Conservation (phyloP, 1,140 invertebrate genomes). For the Aethina tumida region DNA sequence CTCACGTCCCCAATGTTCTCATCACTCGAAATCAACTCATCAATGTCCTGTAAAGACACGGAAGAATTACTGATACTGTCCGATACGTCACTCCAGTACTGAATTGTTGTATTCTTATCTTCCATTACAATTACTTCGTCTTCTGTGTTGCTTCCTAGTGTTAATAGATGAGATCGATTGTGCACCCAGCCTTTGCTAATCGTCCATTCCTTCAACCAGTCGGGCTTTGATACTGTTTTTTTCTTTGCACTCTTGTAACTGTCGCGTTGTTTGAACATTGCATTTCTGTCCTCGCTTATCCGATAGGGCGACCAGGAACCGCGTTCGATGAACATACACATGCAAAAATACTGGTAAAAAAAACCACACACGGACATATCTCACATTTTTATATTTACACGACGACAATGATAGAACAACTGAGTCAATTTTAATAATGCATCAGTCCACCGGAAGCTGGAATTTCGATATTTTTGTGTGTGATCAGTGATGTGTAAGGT, state of each 20-base stretch:
- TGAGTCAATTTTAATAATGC: too few species aligned
- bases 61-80: conserved; percentile 14
- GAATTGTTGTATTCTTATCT: background rate
- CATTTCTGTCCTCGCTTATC: too few species aligned
- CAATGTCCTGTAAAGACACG: conserved; percentile 23
- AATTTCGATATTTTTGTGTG: too few species aligned
- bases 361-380: too few species aligned
- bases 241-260: conserved; percentile 1
- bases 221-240: conserved; percentile 23
- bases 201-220: conserved; percentile 36
- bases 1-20: too few species aligned
- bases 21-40: conserved; percentile 28
- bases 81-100: conserved; percentile 2
- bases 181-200: conserved; percentile 36
- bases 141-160: conserved; percentile 13
- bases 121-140: background rate
- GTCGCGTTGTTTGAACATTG: background rate
- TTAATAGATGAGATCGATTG: conserved; percentile 29
- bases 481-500: too few species aligned
- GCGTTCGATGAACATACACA: too few species aligned
- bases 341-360: too few species aligned
- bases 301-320: conserved; percentile 9
- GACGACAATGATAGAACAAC: too few species aligned
- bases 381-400: too few species aligned
- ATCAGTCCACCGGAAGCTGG: too few species aligned